These are phyloP conservation scores for Diaprepes abbreviatus DNA, from an alignment of 2,888 invertebrate species.

Conservation along the genomic window DNA sequence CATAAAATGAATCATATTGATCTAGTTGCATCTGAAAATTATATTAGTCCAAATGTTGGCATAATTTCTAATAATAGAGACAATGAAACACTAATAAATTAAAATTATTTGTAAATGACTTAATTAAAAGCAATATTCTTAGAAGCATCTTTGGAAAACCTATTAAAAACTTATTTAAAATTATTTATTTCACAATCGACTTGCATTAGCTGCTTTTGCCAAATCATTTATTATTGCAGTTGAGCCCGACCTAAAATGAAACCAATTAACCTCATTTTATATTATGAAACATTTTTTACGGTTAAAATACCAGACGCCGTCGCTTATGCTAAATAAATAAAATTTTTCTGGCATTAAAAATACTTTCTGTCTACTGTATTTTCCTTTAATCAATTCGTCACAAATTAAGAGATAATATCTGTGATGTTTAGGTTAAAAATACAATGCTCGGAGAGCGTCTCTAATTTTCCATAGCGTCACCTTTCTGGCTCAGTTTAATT, in stretches of 20 bases:
- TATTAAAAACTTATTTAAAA: neutral
- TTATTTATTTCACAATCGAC: neutral
- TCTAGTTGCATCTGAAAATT: too few relatives aligned
- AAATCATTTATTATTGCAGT: conserved; percentile 16
- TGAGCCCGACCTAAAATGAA: conserved; percentile 8
- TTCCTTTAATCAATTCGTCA: neutral
- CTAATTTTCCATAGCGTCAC: too few relatives aligned
- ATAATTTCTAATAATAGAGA: too few relatives aligned
- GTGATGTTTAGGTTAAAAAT: too few relatives aligned
- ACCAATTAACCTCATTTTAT: conserved; percentile 20
- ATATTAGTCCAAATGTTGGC: too few relatives aligned
- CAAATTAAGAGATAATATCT: neutral
- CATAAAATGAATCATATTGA: too few relatives aligned
- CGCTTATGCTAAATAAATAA: conserved; percentile 12
- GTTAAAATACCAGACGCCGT: conserved; percentile 11
- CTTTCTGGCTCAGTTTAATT: too few relatives aligned
- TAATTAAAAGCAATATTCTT: too few relatives aligned
- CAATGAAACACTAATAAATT: too few relatives aligned
- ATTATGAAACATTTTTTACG: conserved; percentile 18
- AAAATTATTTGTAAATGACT: too few relatives aligned
- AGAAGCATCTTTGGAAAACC: too few relatives aligned
- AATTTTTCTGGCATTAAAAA: neutral
- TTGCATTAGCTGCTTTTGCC: conserved; percentile 12
- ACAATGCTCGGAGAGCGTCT: too few relatives aligned
- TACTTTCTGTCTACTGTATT: neutral